A percentile compares a stretch with the other conserved stretches of the same genome.
Evolutionary conservation across 2,888 invertebrate species (phyloP).

Genomic region (Orthonevra nobilis): DNA sequence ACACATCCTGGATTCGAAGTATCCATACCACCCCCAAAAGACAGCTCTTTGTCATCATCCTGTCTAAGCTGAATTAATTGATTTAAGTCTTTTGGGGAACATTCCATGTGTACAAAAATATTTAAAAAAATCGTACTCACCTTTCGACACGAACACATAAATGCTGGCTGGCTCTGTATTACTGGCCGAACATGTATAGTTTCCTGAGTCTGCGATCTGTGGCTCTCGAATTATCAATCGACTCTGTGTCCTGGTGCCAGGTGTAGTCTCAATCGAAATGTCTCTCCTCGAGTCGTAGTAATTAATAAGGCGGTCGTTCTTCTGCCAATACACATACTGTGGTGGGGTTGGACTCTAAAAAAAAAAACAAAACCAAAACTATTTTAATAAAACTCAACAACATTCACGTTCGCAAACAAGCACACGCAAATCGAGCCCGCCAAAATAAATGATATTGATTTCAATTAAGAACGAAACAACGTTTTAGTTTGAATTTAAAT

Average conservation of each 20-base stretch:
- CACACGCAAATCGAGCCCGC: too few species aligned
- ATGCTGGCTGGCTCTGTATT: slow-evolving; percentile 94
- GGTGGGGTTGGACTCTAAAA: slow-evolving; percentile 94
- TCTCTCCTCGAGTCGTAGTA: slow-evolving; percentile 92
- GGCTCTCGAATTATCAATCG: slow-evolving; percentile 91
- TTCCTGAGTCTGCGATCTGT: slow-evolving; percentile 92
- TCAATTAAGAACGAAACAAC: slow-evolving; percentile 7
- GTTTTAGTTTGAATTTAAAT: slow-evolving; percentile 51
- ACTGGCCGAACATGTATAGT: slow-evolving; percentile 94
- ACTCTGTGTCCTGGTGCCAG: slow-evolving; percentile 91
- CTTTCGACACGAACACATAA: slow-evolving; percentile 94
- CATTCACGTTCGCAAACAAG: not conserved
- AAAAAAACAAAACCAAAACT: slow-evolving; percentile 72
- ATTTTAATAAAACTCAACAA: not conserved
- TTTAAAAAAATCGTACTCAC: too few species aligned
- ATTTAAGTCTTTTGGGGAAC: too few species aligned
- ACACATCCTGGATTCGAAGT: too few species aligned
- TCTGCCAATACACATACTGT: slow-evolving; percentile 97
- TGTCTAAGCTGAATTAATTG: too few species aligned
- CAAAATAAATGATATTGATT: slow-evolving; percentile 14
- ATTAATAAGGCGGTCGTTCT: slow-evolving; percentile 96
- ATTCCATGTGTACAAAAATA: too few species aligned
- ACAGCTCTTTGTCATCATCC: too few species aligned
- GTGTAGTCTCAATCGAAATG: slow-evolving; percentile 90
- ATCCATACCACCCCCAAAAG: too few species aligned